Base-by-base conservation (phyloP, 2,797 vertebrate genomes). In the Sebastes vulpes region DNA sequence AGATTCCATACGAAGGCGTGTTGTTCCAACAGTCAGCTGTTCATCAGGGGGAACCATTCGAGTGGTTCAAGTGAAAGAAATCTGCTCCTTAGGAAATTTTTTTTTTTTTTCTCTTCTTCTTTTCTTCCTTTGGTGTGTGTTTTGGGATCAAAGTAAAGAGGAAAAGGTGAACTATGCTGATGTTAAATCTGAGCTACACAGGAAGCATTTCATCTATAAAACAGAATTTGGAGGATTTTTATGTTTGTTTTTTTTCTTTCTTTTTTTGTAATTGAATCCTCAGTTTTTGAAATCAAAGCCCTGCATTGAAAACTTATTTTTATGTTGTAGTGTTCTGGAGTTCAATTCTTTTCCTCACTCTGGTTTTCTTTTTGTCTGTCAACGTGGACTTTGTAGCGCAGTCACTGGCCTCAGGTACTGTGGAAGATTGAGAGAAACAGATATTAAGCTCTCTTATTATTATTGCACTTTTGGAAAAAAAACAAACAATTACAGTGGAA, bases 361-460 rank as follows among this genome's bases (percentile, higher is more conserved):
- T 92, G 88, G 90, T 80, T 93, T 92, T 90, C 48, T 92, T 92
- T 89, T 84, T 83, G 89, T 95, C 88, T 92, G 92, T 96, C 86
- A 80, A 84, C 69, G 65, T 95, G 95, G 95, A 95, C 93, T 95
- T 92, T 95, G 95, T 96, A 95, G 96, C 95, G 94, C 95, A 96
- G 96, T 96, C 95, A 94, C 96, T 96, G 96, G 94, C 92, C 95
- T 96, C 96, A 94, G 95, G 95, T 96, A 95, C 96, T 96, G 96
- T 96, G 96, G 94, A 94, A 87, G 92, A 94, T 78, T 54, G 92
- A 95, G 93, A 94, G 88, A 91, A 94, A 94, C 91, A 60, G 89
- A 92, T 93, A 91, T 94, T 90, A 94, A 95, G 93, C 93, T 96
- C 95, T 95, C 91, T 89, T 94, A 91, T 94, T 94, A 92, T 95